Evolutionary conservation across 2,888 invertebrate genomes (phyloP), one percentile per base, ranked within the genome.

Genomic region (Platerodrilus igneus): DNA sequence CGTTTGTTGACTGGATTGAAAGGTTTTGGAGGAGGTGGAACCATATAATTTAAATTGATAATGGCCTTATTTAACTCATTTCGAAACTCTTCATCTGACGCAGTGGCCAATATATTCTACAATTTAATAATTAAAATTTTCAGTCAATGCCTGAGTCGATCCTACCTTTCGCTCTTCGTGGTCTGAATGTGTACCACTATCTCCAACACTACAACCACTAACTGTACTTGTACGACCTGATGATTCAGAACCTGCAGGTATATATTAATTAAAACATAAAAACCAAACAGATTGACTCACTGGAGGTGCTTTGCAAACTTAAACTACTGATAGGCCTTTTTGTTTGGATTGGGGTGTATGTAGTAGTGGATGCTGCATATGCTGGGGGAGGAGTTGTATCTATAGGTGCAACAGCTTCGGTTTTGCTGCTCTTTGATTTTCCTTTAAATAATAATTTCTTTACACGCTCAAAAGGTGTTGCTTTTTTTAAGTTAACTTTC

Each of bases 121-220:
- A 39, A 54, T 52, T 9, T 10, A 8, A 9, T 23, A 13, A 21
- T 28, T 9, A 29, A 25, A 19, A 36, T 18, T 17, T 3, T 14
- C 7, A 28, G 17, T 19, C n/a, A n/a, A n/a, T n/a, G n/a, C n/a
- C n/a, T n/a, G n/a, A n/a, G n/a, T n/a, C n/a, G n/a, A n/a, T 39
- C 4, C 10, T 49, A 71, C 74, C 62, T 74, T 72, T 47, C 85
- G 78, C 37, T 88, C 88, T 47, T 89, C 89, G 35, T 80, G 79
- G 62, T 89, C 89, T 0, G 89, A 89, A 59, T 87, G 87, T 0
- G 87, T 86, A 37, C 89, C 88, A 58, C 86, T 87, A 56, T 90
- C 90, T 0, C 86, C 86, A 0, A 86, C 73, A 55, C 88, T 88
- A 18, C 83, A 81, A 2, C 84, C 86, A 53, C 87, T 87, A 6